Evolutionary conservation across 64 coral and sea anemone species (phyloP).

Genomic region (Anthopleura sola): DNA sequence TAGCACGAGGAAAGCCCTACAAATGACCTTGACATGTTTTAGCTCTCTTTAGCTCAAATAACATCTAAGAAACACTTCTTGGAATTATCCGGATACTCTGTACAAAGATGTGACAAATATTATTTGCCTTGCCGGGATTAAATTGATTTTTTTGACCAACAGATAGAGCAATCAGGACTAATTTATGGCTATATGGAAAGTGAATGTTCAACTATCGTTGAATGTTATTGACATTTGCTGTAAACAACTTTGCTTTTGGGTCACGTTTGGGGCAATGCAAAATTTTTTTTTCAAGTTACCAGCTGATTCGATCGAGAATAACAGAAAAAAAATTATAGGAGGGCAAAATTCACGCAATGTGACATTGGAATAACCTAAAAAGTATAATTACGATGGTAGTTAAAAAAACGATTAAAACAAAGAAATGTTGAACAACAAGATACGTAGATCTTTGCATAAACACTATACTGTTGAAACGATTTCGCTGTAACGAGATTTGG

Average conservation of each 20-base stretch:
- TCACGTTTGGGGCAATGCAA: neutral
- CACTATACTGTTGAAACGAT: neutral
- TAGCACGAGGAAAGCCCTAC: neutral
- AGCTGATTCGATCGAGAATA: neutral
- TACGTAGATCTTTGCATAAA: neutral
- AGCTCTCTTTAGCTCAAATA: neutral
- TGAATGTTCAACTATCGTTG: neutral
- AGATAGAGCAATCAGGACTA: neutral
- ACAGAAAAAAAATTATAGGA: neutral
- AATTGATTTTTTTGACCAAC: neutral
- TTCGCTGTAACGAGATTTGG: neutral
- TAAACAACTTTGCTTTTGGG: neutral
- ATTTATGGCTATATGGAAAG: neutral
- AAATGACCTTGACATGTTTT: constrained; percentile 1
- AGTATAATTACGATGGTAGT: too few relatives aligned
- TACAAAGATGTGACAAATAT: neutral
- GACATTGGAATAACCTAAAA: too few relatives aligned
- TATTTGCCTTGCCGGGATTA: neutral
- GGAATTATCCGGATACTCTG: neutral
- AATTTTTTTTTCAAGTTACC: neutral
- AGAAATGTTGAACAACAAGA: neutral
- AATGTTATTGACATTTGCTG: neutral
- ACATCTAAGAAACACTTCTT: neutral
- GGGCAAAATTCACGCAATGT: too few relatives aligned
- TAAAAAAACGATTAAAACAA: neutral